Evolutionary conservation across 2,888 invertebrate species (phyloP).

Genomic region (Germaria angustata): DNA sequence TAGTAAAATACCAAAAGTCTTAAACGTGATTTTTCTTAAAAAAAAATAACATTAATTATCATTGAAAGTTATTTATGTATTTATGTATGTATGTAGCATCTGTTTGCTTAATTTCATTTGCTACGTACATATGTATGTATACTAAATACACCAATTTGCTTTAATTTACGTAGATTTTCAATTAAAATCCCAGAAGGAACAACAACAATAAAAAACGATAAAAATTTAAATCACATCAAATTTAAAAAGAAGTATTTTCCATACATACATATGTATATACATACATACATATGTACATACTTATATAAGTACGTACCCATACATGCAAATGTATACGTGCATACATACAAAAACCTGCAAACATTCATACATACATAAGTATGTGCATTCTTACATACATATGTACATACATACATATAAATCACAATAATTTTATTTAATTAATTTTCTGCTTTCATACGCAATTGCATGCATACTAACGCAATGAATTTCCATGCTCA

Average conservation of each 20-base stretch:
- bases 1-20: too few relatives aligned
- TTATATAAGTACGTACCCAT: neutral
- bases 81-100: neutral
- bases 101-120: neutral
- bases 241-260: neutral
- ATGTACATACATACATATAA: neutral
- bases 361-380: too few relatives aligned
- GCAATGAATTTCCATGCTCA: neutral
- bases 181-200: constrained; percentile 18
- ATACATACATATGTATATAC: neutral
- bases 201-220: neutral
- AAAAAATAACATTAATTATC: too few relatives aligned
- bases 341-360: neutral
- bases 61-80: too few relatives aligned
- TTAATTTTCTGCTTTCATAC: constrained; percentile 41
- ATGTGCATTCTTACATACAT: neutral
- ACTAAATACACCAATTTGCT: constrained; percentile 19
- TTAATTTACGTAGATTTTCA: constrained; percentile 44
- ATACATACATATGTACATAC: neutral
- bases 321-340: neutral
- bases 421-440: constrained; percentile 48
- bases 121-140: too few relatives aligned
- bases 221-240: constrained; percentile 39
- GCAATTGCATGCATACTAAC: constrained; percentile 20
- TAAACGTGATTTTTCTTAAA: too few relatives aligned